These are phyloP conservation scores for Patella pellucida DNA, from an alignment of 2,888 invertebrate genomes.

Conservation along the genomic window DNA sequence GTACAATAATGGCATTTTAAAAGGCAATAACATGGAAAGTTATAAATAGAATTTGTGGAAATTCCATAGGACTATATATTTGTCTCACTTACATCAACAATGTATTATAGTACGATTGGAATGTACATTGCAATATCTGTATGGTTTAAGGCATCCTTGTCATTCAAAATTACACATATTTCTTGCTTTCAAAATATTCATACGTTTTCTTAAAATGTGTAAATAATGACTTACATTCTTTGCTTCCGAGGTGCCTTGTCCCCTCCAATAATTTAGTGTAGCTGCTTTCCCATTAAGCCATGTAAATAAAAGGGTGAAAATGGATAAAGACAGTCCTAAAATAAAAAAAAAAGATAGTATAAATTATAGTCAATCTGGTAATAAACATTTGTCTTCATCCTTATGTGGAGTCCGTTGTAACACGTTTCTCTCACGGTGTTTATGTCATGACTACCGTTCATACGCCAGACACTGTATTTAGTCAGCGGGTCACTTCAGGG, in stretches of 20 bases:
- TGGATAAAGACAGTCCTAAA: no score
- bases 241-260: neutral
- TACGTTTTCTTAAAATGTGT: no score
- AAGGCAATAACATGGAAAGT: neutral
- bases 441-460: no score
- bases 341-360: no score
- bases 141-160: neutral
- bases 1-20: no score
- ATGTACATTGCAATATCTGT: no score
- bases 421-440: no score
- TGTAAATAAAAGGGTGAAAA: neutral
- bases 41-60: neutral
- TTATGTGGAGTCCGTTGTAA: no score
- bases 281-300: neutral
- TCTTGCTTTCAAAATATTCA: neutral
- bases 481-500: no score
- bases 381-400: no score
- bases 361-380: no score
- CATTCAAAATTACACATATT: neutral
- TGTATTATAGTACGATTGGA: neutral
- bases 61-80: neutral
- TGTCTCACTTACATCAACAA: neutral
- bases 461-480: no score
- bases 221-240: neutral
- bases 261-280: neutral